Evolutionary conservation across 2,888 invertebrate genomes (phyloP).

Genomic region (Leptinotarsa juncta): DNA sequence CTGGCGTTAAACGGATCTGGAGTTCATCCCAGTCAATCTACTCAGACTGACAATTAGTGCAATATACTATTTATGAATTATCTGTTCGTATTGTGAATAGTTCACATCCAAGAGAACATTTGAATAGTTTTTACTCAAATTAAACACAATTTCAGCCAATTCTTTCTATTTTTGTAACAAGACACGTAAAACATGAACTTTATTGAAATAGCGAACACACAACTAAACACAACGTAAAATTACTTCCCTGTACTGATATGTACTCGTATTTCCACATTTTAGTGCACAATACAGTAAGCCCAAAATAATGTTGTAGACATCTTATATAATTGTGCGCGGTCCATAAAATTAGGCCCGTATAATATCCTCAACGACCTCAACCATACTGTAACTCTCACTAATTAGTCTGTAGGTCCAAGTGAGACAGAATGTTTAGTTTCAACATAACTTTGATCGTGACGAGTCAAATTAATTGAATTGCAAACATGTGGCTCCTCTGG

Average conservation of each 20-base stretch:
- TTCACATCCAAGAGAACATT: no score
- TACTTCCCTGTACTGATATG: background rate
- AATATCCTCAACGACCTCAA: constrained; percentile 23
- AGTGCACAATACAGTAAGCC: background rate
- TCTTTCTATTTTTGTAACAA: no score
- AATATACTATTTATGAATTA: no score
- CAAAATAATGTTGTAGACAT: constrained; percentile 4
- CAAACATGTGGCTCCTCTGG: constrained; percentile 23
- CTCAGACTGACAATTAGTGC: no score
- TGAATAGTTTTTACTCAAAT: no score
- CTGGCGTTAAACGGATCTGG: no score
- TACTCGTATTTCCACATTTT: background rate
- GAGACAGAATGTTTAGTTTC: constrained; percentile 26
- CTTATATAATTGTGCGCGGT: constrained; percentile 17
- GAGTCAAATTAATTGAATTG: constrained; percentile 22
- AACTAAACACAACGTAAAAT: background rate
- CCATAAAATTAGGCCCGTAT: constrained; percentile 27
- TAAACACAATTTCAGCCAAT: background rate
- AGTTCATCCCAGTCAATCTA: no score
- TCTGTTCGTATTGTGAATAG: no score
- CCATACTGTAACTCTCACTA: constrained; percentile 22
- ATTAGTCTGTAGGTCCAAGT: constrained; percentile 30
- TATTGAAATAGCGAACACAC: background rate
- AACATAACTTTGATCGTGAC: constrained; percentile 24
- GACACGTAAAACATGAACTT: background rate